Conservation (phyloP, 1,140 invertebrate species). For the Octopus bimaculoides region DNA sequence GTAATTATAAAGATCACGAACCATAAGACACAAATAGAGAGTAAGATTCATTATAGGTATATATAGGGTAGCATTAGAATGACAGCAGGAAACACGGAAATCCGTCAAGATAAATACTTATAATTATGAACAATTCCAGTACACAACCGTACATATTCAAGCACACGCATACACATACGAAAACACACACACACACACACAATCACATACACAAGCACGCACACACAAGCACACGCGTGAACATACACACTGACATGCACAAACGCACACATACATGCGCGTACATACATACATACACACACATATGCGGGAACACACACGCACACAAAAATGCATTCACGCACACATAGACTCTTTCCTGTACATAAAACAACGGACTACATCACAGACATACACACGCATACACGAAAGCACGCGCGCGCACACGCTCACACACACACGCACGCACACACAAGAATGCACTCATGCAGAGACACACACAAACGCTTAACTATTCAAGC, state of each 20-base stretch:
- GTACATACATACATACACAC: slow-evolving; percentile 12
- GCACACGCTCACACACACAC: slow-evolving; percentile 18
- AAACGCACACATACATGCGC: neutral
- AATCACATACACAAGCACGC: neutral
- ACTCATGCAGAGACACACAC: slow-evolving; percentile 16
- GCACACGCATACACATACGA: slow-evolving; percentile 11
- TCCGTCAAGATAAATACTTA: too few relatives aligned
- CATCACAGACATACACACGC: slow-evolving; percentile 66
- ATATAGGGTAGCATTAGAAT: too few relatives aligned
- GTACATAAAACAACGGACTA: slow-evolving; percentile 12
- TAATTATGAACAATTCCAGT: too few relatives aligned
- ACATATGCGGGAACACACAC: slow-evolving; percentile 8
- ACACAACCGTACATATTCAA: slow-evolving; percentile 17
- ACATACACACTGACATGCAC: neutral
- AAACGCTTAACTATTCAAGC: neutral
- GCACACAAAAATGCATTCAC: slow-evolving; percentile 3
- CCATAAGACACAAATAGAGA: too few relatives aligned
- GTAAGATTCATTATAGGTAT: too few relatives aligned
- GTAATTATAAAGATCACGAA: too few relatives aligned
- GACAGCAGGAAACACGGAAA: too few relatives aligned
- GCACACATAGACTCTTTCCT: slow-evolving; percentile 13
- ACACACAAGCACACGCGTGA: neutral
- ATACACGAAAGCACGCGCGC: slow-evolving; percentile 66
- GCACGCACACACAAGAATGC: slow-evolving; percentile 19
- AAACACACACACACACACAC: slow-evolving; percentile 15